These are phyloP conservation scores for Drosophila hamatofila DNA, from an alignment of 2,888 invertebrate species.

Conservation along the genomic window DNA sequence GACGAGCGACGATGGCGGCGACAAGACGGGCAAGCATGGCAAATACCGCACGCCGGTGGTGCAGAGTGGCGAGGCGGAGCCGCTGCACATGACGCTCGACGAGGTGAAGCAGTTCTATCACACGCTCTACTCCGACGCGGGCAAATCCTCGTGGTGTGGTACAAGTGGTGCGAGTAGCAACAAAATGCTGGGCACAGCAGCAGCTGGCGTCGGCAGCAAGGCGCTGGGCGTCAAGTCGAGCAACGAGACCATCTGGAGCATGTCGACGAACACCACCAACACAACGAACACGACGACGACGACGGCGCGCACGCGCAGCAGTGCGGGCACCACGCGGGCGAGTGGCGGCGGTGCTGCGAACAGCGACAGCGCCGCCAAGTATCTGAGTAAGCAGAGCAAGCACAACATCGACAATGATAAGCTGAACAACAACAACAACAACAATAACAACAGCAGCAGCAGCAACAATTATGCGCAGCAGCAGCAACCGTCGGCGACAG, in stretches of 20 bases:
- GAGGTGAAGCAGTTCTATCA: conserved; percentile 94
- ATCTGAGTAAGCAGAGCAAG: conserved; percentile 71
- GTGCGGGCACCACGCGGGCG: conserved; percentile 33
- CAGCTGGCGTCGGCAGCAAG: conserved; percentile 33
- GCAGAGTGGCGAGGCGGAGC: conserved; percentile 86
- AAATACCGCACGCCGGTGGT: conserved; percentile 67
- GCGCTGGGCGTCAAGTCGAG: conserved; percentile 80
- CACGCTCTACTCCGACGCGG: conserved; percentile 89
- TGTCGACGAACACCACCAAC: conserved; percentile 73
- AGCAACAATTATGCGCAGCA: conserved; percentile 41
- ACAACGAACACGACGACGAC: conserved; percentile 71
- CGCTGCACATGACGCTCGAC: conserved; percentile 93
- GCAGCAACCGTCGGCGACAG: conserved; percentile 4
- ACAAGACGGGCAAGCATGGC: conserved; percentile 71
- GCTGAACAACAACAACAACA: conserved; percentile 70
- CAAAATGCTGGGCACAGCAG: conserved; percentile 19
- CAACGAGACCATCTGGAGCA: conserved; percentile 80
- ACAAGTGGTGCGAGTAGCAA: background rate
- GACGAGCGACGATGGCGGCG: conserved; percentile 75
- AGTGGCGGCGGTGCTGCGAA: conserved; percentile 25
- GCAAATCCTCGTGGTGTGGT: conserved; percentile 49
- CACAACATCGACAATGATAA: conserved; percentile 70
- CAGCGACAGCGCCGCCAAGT: conserved; percentile 52
- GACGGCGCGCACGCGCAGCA: conserved; percentile 75
- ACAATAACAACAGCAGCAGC: conserved; percentile 49